Conservation (phyloP, 2,113 vertebrate species). For the Syngnathus scovelli region DNA sequence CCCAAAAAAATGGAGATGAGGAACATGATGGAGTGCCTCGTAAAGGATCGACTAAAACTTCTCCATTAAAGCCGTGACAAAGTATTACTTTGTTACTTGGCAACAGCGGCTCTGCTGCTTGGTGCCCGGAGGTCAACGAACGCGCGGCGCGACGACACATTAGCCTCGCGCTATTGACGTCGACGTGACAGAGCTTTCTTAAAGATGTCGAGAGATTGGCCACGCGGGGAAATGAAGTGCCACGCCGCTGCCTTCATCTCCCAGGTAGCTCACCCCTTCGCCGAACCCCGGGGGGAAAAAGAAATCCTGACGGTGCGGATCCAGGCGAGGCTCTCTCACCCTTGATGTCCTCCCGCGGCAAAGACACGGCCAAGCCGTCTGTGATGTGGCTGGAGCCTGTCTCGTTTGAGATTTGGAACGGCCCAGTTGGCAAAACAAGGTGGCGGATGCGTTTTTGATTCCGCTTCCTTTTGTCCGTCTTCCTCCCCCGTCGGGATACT, state of each 20-base stretch:
- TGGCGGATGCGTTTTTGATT: conserved; percentile 63
- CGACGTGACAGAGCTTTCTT: conserved; percentile 57
- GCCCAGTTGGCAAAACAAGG: conserved; percentile 69
- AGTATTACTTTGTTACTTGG: background rate
- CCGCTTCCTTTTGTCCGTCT: conserved; percentile 56
- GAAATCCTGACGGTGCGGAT: conserved; percentile 61
- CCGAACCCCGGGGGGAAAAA: conserved; percentile 38
- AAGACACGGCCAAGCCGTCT: conserved; percentile 53
- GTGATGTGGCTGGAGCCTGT: conserved; percentile 66
- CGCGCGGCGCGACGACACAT: conserved; percentile 62
- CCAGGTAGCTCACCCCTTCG: conserved; percentile 43
- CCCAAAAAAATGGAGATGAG: too few species aligned
- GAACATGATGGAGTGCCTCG: too few species aligned
- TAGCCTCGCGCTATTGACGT: conserved; percentile 65
- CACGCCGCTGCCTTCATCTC: conserved; percentile 58
- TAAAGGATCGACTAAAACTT: background rate
- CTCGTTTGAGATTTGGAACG: conserved; percentile 67
- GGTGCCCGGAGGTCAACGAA: conserved; percentile 21
- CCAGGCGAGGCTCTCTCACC: conserved; percentile 60
- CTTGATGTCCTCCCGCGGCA: conserved; percentile 65
- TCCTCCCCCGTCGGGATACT: conserved; percentile 51
- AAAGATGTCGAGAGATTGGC: conserved; percentile 36
- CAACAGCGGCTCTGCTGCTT: background rate
- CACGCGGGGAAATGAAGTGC: conserved; percentile 61
- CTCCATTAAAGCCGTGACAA: background rate